Evolutionary conservation across 2,888 invertebrate genomes (phyloP).

Genomic region (Megamerina dolium): DNA sequence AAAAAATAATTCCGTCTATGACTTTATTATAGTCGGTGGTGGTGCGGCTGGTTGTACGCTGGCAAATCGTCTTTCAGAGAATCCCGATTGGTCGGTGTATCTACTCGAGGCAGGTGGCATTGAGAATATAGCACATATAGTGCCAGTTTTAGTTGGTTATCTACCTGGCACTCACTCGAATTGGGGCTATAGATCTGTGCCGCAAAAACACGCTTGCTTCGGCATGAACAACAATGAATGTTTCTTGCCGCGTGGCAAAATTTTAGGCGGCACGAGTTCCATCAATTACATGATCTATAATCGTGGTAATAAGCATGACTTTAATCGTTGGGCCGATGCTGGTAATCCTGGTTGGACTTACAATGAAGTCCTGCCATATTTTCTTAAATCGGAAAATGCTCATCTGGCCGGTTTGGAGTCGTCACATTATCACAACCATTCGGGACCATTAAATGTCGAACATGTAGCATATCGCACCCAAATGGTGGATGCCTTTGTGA

Average conservation of each 20-base stretch:
- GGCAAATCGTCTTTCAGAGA: constrained; percentile 35
- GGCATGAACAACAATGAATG: constrained; percentile 45
- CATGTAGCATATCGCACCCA: constrained; percentile 53
- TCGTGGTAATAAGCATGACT: constrained; percentile 62
- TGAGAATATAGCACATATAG: constrained; percentile 35
- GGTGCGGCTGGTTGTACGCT: constrained; percentile 64
- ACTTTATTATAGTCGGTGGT: constrained; percentile 73
- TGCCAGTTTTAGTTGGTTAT: constrained; percentile 25
- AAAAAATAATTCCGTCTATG: constrained; percentile 57
- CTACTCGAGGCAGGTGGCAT: constrained; percentile 49
- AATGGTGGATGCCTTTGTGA: constrained; percentile 52
- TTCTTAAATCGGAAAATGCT: constrained; percentile 55
- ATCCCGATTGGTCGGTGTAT: constrained; percentile 44
- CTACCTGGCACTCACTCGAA: constrained; percentile 50
- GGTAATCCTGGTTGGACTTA: constrained; percentile 69
- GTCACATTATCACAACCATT: constrained; percentile 52
- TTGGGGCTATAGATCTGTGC: constrained; percentile 63
- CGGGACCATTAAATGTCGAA: constrained; percentile 57
- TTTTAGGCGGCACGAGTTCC: constrained; percentile 53
- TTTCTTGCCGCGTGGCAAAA: constrained; percentile 53
- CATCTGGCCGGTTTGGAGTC: constrained; percentile 49
- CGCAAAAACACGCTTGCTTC: constrained; percentile 55
- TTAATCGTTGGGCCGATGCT: constrained; percentile 58
- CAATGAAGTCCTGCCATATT: constrained; percentile 54
- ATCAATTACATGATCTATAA: constrained; percentile 63